phyloP scores from a whole-genome alignment of 2,888 invertebrate genomes.

The Shargacucullia verbasci region DNA sequence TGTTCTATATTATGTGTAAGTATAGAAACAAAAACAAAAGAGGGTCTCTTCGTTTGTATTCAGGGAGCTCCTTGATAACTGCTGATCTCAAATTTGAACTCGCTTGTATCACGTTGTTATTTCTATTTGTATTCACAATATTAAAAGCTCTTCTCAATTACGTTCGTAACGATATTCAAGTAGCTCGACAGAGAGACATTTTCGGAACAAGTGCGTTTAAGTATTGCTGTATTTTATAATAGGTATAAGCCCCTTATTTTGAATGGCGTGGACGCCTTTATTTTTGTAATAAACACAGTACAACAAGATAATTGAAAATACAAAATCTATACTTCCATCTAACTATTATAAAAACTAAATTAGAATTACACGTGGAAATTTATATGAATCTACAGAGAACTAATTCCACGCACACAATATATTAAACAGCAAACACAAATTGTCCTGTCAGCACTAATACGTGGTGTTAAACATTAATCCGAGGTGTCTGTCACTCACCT shows the following conservation, averaged over 20 bases:
- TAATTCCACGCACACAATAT: conserved; percentile 9
- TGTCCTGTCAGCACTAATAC: conserved; percentile 17
- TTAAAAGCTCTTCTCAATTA: conserved; percentile 37
- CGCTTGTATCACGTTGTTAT: conserved; percentile 21
- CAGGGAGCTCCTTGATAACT: conserved; percentile 15
- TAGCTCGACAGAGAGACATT: conserved; percentile 16
- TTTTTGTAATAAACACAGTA: conserved; percentile 1
- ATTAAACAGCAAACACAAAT: conserved; percentile 8
- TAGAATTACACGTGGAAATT: neutral
- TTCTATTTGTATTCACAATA: conserved; percentile 28
- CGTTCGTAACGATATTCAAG: conserved; percentile 27
- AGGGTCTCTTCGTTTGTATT: conserved; percentile 24
- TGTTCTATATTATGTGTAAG: conserved; percentile 25
- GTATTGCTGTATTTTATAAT: conserved; percentile 10
- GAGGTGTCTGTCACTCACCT: conserved; percentile 74
- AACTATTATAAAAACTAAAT: neutral
- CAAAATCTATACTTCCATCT: too few relatives aligned
- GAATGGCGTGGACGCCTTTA: conserved; percentile 9
- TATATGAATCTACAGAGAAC: neutral
- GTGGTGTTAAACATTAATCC: conserved; percentile 20
- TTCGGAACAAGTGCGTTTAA: conserved; percentile 23
- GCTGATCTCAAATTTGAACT: conserved; percentile 35
- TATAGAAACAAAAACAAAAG: conserved; percentile 36
- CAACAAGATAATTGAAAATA: conserved; percentile 1
- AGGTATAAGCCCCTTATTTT: conserved; percentile 29